A percentile compares a stretch with the other conserved stretches of the same genome.
Conservation (phyloP, 2,797 vertebrate species). For the Tenualosa thibaudeaui region DNA sequence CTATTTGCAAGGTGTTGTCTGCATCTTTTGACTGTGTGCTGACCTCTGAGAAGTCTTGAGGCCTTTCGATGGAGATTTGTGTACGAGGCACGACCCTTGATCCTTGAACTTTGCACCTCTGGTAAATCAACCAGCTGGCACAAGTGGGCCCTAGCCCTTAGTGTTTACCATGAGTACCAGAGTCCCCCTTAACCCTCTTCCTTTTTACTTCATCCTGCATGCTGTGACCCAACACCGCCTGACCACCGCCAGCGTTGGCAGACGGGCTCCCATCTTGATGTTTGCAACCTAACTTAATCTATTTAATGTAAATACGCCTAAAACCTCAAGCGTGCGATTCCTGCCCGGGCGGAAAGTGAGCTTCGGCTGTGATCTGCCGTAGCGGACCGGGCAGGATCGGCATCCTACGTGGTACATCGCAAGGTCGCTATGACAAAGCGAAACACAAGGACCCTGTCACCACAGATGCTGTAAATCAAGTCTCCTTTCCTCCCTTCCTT, state of each 20-base stretch:
- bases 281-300: slow-evolving; percentile 47
- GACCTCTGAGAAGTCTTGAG: slow-evolving; percentile 86
- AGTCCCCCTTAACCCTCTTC: not conserved
- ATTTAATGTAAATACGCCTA: slow-evolving; percentile 64
- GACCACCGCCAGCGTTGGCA: slow-evolving; percentile 33
- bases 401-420: slow-evolving; percentile 48
- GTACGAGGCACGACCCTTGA: not conserved
- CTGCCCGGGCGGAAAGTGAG: not conserved
- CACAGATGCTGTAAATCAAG: slow-evolving; percentile 52
- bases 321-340: slow-evolving; percentile 35
- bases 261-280: slow-evolving; percentile 33
- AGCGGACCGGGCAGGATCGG: slow-evolving; percentile 25
- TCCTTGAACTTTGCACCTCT: slow-evolving; percentile 15
- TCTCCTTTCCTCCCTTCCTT: not conserved
- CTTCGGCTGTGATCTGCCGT: slow-evolving; percentile 19
- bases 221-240: slow-evolving; percentile 15
- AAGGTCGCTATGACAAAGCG: slow-evolving; percentile 37
- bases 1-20: slow-evolving; percentile 94
- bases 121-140: not conserved
- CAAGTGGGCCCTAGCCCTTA: slow-evolving; percentile 16
- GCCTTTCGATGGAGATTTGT: not conserved
- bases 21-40: slow-evolving; percentile 90
- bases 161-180: slow-evolving; percentile 48
- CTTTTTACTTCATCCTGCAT: slow-evolving; percentile 28
- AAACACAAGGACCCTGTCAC: slow-evolving; percentile 37